Evolutionary conservation across 2,888 invertebrate genomes (phyloP).

Genomic region (Meandrusa payeni): DNA sequence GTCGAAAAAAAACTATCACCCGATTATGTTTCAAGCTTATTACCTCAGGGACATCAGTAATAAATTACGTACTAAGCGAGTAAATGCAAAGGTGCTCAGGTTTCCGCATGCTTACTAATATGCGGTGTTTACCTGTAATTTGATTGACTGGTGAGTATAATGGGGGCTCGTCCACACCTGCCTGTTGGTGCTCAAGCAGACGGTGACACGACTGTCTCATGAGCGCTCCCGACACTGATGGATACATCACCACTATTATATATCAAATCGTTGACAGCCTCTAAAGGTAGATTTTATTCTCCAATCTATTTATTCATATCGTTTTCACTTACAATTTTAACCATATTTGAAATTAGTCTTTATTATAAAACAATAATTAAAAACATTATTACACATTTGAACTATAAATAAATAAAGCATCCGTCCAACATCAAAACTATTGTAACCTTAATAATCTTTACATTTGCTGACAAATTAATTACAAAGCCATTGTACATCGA

Average conservation of each 20-base stretch:
- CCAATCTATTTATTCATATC: no score
- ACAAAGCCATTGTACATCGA: no score
- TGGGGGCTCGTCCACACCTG: constrained; percentile 74
- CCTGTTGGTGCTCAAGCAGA: constrained; percentile 77
- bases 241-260: constrained; percentile 2
- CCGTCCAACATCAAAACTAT: no score
- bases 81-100: constrained; percentile 6
- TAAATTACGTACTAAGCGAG: not conserved
- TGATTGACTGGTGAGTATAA: constrained; percentile 75
- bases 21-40: not conserved
- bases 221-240: constrained; percentile 73
- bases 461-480: no score
- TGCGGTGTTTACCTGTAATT: constrained; percentile 70
- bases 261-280: no score
- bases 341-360: no score
- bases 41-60: not conserved
- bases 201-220: constrained; percentile 81
- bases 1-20: not conserved
- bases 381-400: no score
- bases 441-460: no score
- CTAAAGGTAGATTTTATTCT: no score
- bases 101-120: constrained; percentile 5
- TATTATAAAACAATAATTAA: no score
- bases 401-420: no score
- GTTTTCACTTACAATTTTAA: no score